A percentile compares a stretch with the other conserved stretches of the same genome.
phyloP scores from a whole-genome alignment of 2,113 vertebrate genomes.

The Anseranas semipalmata region DNA sequence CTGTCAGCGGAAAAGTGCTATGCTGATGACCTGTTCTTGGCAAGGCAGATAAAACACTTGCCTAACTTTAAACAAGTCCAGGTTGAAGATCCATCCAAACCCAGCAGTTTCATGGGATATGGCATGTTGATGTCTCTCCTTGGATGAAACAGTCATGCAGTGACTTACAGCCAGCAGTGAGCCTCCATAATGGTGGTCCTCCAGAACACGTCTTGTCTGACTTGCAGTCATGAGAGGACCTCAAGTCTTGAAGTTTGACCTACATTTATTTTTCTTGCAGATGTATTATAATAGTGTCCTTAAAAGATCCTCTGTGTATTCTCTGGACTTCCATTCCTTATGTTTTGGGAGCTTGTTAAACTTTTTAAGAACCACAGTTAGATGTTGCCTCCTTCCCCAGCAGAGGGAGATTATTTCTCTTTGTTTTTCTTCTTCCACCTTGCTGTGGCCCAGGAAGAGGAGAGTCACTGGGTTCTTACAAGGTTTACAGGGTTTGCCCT shows the following conservation, averaged over 20 bases:
- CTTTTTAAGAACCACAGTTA: neutral
- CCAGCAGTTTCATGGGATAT: neutral
- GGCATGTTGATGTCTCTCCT: rapidly evolving
- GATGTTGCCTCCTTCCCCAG: neutral
- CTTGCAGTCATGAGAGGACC: neutral
- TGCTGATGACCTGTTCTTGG: neutral
- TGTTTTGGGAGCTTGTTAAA: neutral
- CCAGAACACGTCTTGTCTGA: rapidly evolving
- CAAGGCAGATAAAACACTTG: neutral
- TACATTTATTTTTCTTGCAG: neutral
- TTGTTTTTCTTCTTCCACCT: neutral
- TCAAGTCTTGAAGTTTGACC: neutral
- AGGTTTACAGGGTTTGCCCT: neutral
- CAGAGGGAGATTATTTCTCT: neutral
- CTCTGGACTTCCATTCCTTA: neutral
- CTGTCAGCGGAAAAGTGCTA: neutral
- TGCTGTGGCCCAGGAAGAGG: neutral
- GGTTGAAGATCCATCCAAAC: neutral
- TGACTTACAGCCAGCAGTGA: neutral
- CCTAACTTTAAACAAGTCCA: neutral
- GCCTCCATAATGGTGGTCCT: neutral
- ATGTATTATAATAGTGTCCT: neutral
- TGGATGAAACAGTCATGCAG: neutral
- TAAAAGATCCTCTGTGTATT: neutral
- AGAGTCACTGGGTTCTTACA: neutral